Evolutionary conservation across 1,140 invertebrate species (phyloP), one percentile per base, ranked within the genome.

Genomic region (Musca vetustissima): DNA sequence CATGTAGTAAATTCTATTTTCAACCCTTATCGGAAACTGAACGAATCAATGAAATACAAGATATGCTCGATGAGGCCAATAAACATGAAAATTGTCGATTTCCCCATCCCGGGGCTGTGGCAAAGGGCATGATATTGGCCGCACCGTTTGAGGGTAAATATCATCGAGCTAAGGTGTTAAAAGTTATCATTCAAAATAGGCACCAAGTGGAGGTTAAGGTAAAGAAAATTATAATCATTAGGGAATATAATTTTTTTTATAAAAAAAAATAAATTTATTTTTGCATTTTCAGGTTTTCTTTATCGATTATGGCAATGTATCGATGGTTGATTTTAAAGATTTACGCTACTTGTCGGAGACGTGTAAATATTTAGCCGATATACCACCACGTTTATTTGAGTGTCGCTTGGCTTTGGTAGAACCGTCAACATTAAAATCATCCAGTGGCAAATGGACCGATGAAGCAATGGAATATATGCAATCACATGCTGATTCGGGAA

Each of bases 231-330:
- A 13, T 19, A 21, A 21, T 9, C 4, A 52, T 28, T 28, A 11
- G 9, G 21, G 52, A 24, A 24, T 55, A 25, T 19, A 4, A 50
- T 17, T 32, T 15, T 32, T 32, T 2, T 22, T 55, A n/a, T n/a
- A n/a, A n/a, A n/a, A n/a, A n/a, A n/a, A n/a, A n/a, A n/a, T n/a
- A n/a, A n/a, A n/a, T n/a, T n/a, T n/a, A n/a, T n/a, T n/a, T n/a
- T n/a, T n/a, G 1, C 19, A 6, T 25, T 77, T 75, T 49, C 71
- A 86, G 84, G 86, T 96, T 6, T 86, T 89, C 59, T 94, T 90
- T 75, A 88, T 96, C 17, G 94, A 97, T 80, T 91, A 86, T 82
- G 95, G 95, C 17, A 89, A 88, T 71, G 83, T 74, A 3, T 83
- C 83, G 1, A 76, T 83, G 19, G 17, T 81, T 13, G 21, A 71